Conservation (phyloP, 2,888 invertebrate genomes). For the Scrobipalpa atriplicella region DNA sequence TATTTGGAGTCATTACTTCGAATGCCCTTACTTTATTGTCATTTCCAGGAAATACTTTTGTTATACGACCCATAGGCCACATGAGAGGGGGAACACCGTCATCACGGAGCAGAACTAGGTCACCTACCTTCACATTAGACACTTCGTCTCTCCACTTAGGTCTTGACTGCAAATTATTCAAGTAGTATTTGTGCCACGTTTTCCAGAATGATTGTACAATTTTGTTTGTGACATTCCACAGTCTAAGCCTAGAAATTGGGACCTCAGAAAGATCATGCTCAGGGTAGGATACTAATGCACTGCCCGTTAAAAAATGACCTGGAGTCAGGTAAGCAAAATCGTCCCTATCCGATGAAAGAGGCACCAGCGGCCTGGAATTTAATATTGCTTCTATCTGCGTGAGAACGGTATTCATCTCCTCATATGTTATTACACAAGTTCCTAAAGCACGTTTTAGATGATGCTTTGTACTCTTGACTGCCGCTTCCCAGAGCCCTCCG, state of each 20-base stretch:
- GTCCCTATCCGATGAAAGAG: neutral
- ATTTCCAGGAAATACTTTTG: too few relatives aligned
- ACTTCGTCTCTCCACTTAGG: neutral
- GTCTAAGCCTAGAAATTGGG: neutral
- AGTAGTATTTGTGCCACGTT: neutral
- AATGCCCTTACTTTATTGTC: too few relatives aligned
- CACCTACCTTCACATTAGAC: neutral
- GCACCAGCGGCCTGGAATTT: neutral
- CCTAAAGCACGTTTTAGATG: neutral
- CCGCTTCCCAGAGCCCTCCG: neutral
- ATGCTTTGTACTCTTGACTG: neutral
- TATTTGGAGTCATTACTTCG: too few relatives aligned
- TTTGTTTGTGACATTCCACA: neutral
- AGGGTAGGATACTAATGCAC: neutral
- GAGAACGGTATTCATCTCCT: neutral
- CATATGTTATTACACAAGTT: neutral
- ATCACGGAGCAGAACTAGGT: slow-evolving; percentile 2
- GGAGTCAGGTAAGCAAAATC: slow-evolving; percentile 7
- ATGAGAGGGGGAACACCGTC: neutral
- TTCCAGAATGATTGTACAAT: neutral
- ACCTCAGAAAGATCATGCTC: neutral
- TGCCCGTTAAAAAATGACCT: slow-evolving; percentile 3
- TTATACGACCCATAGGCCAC: too few relatives aligned
- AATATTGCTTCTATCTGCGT: neutral
- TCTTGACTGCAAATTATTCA: neutral